These are phyloP conservation scores for Parochlus steinenii DNA, from an alignment of 2,888 invertebrate species.

Conservation along the genomic window DNA sequence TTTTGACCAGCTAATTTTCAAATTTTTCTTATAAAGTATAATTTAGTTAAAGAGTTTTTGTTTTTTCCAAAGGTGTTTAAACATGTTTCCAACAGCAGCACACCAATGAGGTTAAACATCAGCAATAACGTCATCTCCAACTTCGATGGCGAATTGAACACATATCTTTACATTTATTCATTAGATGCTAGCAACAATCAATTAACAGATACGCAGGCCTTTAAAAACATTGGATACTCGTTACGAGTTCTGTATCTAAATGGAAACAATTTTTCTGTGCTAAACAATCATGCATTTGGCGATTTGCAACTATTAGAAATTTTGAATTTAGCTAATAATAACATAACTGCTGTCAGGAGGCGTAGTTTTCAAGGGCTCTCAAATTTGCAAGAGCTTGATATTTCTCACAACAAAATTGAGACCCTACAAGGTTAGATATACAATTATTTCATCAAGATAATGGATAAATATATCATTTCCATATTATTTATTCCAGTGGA, in stretches of 20 bases:
- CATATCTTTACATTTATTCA: slow-evolving; percentile 36
- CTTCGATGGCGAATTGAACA: slow-evolving; percentile 27
- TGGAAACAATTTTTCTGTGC: slow-evolving; percentile 50
- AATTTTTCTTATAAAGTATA: too few relatives aligned
- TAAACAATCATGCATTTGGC: slow-evolving; percentile 60
- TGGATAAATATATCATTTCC: too few relatives aligned
- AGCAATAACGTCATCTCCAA: slow-evolving; percentile 42
- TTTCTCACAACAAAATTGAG: slow-evolving; percentile 58
- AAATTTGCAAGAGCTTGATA: slow-evolving; percentile 59
- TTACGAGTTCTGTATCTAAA: slow-evolving; percentile 53
- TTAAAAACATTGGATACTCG: slow-evolving; percentile 43
- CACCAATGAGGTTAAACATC: slow-evolving; percentile 56
- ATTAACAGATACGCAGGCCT: slow-evolving; percentile 45
- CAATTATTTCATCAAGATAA: too few relatives aligned
- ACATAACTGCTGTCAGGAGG: slow-evolving; percentile 50
- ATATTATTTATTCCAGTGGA: too few relatives aligned
- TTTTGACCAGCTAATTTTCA: too few relatives aligned
- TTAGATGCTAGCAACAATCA: slow-evolving; percentile 56
- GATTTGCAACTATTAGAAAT: slow-evolving; percentile 52
- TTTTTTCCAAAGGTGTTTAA: too few relatives aligned
- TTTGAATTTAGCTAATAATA: slow-evolving; percentile 56
- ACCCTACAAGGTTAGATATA: too few relatives aligned
- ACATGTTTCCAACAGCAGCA: slow-evolving; percentile 46
- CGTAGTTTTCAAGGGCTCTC: slow-evolving; percentile 61
- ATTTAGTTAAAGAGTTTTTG: too few relatives aligned